Base-by-base conservation (phyloP, 1,140 invertebrate genomes). In the Scaptomyza montana region DNA sequence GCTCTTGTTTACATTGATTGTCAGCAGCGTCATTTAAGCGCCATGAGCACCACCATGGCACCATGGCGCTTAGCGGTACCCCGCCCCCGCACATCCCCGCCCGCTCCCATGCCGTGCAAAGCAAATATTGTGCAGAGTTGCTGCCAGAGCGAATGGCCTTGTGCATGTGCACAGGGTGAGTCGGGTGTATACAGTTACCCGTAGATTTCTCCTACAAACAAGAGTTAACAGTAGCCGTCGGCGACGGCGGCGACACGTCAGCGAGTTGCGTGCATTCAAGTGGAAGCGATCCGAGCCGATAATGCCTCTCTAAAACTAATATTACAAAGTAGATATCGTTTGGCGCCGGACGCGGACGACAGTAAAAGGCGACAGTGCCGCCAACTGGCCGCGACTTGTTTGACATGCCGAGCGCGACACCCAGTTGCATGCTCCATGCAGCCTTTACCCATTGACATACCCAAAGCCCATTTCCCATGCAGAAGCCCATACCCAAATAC, bases 381-480 rank as follows among this genome's bases (percentile, higher is more conserved):
- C 89, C 89, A 91, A 89, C 84, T 74, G 84, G 89, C 89, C 89
- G 89, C 89, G 89, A 89, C 89, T 82, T 77, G 85, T 91, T 91
- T 91, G 89, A 91, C 89, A 90, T 86, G 74, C 76, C 84, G 67
- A 79, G 79, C 76, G 63, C 30, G 51, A 13, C 62, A 46, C 21
- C 43, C 45, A 50, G 53, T 64, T 55, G 51, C 62, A 64, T 36
- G 62, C 39, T 30, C 50, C 50, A 36, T 36, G 30, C 30, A 6
- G 30, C 30, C 30, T 6, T 30, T 7, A 6, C 2, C 33, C 33
- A 36, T 33, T 3, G 21, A 3, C 5, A 30, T 30, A 30, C 30
- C 5, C 30, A 30, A 30, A 25, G 30, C 30, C 30, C 33, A 51
- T 30, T 30, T 39, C 36, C 54, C 54, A 59, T 33, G 43, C 43